Conservation (phyloP, 2,113 vertebrate species). For the Blennius ocellaris region DNA sequence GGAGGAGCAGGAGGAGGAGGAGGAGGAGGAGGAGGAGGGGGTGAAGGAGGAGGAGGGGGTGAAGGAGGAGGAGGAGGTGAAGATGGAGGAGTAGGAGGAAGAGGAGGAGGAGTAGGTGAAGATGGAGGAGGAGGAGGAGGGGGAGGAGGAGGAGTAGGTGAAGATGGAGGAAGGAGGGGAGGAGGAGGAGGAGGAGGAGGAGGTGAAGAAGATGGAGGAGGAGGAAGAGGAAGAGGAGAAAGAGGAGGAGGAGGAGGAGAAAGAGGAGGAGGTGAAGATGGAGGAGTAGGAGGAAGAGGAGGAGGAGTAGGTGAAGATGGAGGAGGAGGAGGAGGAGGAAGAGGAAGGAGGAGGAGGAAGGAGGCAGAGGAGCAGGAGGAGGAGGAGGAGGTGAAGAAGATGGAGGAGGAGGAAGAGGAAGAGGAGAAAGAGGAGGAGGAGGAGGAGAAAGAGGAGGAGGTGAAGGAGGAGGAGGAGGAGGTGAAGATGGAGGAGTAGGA, state of each 20-base stretch:
- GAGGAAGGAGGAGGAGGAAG: slow-evolving; percentile 52
- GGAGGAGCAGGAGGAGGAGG: no score
- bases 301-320: no score
- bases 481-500: not conserved
- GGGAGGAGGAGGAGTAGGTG: not conserved
- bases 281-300: slow-evolving; percentile 34
- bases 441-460: no score
- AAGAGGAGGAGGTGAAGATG: not conserved
- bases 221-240: no score
- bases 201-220: slow-evolving; percentile 4
- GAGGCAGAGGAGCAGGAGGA: slow-evolving; percentile 8
- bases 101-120: no score
- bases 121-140: slow-evolving; percentile 43
- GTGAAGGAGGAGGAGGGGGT: no score
- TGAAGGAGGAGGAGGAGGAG: slow-evolving; percentile 56
- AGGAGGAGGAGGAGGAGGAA: not conserved
- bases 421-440: slow-evolving; percentile 5
- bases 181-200: slow-evolving; percentile 37
- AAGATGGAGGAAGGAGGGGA: no score
- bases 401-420: slow-evolving; percentile 46
- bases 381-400: no score
- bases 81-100: no score
- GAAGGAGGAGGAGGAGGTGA: no score
- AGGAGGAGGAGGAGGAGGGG: no score
- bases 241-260: slow-evolving; percentile 40